Conservation (phyloP, 2,888 invertebrate genomes). For the Nymphalis polychloros region DNA sequence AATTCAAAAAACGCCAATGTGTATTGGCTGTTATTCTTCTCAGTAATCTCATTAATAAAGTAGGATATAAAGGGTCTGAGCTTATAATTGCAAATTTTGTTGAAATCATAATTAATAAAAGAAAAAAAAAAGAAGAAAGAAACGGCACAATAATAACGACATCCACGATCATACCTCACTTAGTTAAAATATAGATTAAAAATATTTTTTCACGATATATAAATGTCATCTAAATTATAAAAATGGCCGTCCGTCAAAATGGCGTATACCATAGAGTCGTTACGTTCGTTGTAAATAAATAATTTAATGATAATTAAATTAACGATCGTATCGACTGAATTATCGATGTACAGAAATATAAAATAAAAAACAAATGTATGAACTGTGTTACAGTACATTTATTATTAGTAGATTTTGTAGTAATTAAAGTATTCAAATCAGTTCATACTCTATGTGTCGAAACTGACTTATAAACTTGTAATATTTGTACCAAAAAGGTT, state of each 20-base stretch:
- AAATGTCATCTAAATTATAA: neutral
- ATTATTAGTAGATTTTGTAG: constrained; percentile 3
- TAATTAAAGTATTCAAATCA: too few species aligned
- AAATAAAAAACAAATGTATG: neutral
- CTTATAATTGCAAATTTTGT: constrained; percentile 47
- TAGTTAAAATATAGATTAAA: constrained; percentile 27
- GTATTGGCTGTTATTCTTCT: constrained; percentile 54
- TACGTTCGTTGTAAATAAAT: constrained; percentile 63
- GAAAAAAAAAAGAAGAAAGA: constrained; percentile 15
- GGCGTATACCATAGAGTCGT: constrained; percentile 48
- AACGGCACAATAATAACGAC: constrained; percentile 16
- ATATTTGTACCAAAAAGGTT: neutral
- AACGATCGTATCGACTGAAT: constrained; percentile 54
- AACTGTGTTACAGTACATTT: neutral
- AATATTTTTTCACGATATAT: constrained; percentile 60
- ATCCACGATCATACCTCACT: constrained; percentile 20
- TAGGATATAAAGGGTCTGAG: constrained; percentile 62
- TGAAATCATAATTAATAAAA: constrained; percentile 20
- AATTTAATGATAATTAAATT: constrained; percentile 73
- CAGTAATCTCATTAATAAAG: constrained; percentile 69
- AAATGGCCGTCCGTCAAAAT: constrained; percentile 29
- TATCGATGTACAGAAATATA: constrained; percentile 3
- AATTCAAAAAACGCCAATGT: constrained; percentile 57
- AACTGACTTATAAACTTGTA: too few species aligned
- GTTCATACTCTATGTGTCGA: too few species aligned